A percentile compares a stretch with the other conserved stretches of the same genome.
phyloP scores from a whole-genome alignment of 2,113 vertebrate genomes.

The Ictalurus punctatus region DNA sequence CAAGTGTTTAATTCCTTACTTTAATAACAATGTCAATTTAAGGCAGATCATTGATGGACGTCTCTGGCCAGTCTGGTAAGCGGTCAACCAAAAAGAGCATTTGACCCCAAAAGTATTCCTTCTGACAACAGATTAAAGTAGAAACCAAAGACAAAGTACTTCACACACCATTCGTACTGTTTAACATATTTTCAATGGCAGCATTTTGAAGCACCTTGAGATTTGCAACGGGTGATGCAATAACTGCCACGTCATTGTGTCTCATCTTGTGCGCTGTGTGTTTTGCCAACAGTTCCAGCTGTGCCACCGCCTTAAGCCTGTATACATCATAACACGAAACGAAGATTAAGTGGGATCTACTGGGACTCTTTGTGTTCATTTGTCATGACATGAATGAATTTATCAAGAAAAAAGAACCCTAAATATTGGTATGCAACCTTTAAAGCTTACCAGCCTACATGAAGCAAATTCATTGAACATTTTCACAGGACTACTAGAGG shows the following conservation, averaged over 20 bases:
- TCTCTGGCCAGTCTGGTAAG: background rate
- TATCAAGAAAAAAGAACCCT: background rate
- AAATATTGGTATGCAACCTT: background rate
- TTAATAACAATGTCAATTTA: background rate
- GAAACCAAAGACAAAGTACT: background rate
- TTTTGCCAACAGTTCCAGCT: conserved; percentile 10
- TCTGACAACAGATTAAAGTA: background rate
- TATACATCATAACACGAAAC: conserved; percentile 6
- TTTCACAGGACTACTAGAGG: conserved; percentile 5
- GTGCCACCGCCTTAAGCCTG: conserved; percentile 10
- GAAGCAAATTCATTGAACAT: background rate
- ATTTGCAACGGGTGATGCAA: background rate
- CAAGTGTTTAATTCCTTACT: background rate
- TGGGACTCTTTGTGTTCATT: conserved; percentile 2
- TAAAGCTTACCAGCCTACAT: background rate
- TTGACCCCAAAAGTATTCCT: background rate
- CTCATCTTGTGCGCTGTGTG: background rate
- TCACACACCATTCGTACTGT: too few species aligned
- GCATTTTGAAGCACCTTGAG: background rate
- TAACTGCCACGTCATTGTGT: background rate
- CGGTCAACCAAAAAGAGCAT: background rate
- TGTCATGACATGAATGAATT: background rate
- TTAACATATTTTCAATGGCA: background rate
- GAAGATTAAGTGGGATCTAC: background rate
- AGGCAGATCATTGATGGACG: background rate